These are phyloP conservation scores for Eleutherodactylus coqui DNA, from an alignment of 2,797 vertebrate species.

Conservation along the genomic window DNA sequence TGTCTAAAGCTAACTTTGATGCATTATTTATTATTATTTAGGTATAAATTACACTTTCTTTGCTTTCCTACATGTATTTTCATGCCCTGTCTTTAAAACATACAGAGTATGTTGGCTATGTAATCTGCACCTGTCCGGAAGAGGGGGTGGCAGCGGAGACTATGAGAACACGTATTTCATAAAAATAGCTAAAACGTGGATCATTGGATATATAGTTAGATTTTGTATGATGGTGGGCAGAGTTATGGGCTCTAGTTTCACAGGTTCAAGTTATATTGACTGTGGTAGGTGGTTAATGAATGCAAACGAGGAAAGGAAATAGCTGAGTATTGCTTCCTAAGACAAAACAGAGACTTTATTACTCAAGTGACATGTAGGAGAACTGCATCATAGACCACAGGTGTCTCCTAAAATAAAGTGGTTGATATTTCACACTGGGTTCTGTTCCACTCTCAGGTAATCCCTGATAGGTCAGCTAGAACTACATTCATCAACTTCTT, in stretches of 20 bases:
- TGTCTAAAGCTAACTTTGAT: slow-evolving; percentile 23
- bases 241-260: not conserved
- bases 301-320: slow-evolving; percentile 16
- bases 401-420: slow-evolving; percentile 46
- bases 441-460: slow-evolving; percentile 35
- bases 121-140: slow-evolving; percentile 40
- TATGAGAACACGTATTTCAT: not conserved
- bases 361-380: slow-evolving; percentile 31
- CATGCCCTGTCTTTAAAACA: slow-evolving; percentile 1
- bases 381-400: slow-evolving; percentile 28
- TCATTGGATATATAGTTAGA: slow-evolving; percentile 15
- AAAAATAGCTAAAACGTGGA: slow-evolving; percentile 25
- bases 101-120: slow-evolving; percentile 28
- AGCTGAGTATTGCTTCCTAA: slow-evolving; percentile 2
- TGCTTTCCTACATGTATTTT: slow-evolving; percentile 37
- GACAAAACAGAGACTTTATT: slow-evolving; percentile 19
- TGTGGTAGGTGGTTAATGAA: slow-evolving; percentile 32
- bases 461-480: slow-evolving; percentile 42
- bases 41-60: slow-evolving; percentile 37
- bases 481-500: slow-evolving; percentile 35
- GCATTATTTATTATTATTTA: slow-evolving; percentile 48
- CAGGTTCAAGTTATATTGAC: slow-evolving; percentile 17
- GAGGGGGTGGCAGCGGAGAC: slow-evolving; percentile 1
- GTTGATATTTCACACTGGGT: slow-evolving; percentile 31
- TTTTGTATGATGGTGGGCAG: slow-evolving; percentile 22